phyloP scores from a whole-genome alignment of 2,888 invertebrate genomes.

The Ecliptopera silaceata region DNA sequence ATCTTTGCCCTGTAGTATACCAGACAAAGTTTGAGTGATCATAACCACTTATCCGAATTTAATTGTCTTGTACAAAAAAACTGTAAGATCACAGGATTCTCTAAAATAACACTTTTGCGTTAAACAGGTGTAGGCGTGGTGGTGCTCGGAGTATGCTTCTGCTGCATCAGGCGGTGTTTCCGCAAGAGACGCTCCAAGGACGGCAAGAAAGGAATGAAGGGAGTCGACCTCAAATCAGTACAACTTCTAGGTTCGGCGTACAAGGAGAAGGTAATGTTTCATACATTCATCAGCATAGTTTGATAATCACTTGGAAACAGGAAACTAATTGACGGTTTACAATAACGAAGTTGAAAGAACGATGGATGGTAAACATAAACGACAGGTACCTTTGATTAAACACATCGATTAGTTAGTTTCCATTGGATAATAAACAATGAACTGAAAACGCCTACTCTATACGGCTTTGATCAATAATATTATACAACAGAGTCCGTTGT shows the following conservation, averaged over 20 bases:
- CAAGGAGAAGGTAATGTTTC: slow-evolving; percentile 96
- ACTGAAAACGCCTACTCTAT: not conserved
- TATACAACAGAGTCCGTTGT: not conserved
- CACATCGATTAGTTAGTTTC: not conserved
- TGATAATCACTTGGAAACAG: slow-evolving; percentile 10
- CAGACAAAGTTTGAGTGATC: no score
- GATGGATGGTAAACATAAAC: not conserved
- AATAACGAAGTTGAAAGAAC: slow-evolving; percentile 2
- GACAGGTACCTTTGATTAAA: not conserved
- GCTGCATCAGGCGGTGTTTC: slow-evolving; percentile 96
- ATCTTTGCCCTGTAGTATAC: no score
- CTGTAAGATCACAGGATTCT: not conserved
- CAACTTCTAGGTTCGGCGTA: slow-evolving; percentile 97
- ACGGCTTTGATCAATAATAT: not conserved
- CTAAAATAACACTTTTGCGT: not conserved
- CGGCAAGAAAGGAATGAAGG: slow-evolving; percentile 96
- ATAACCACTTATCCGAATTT: no score
- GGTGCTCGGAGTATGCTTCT: slow-evolving; percentile 93
- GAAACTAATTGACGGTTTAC: slow-evolving; percentile 3
- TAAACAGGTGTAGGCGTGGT: slow-evolving; percentile 87
- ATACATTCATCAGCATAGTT: slow-evolving; percentile 21
- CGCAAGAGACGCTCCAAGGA: slow-evolving; percentile 96
- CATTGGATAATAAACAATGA: not conserved
- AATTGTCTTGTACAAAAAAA: no score
- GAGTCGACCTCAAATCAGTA: slow-evolving; percentile 98